phyloP scores from a whole-genome alignment of 1,140 invertebrate genomes.

The Drosophila biarmipes region DNA sequence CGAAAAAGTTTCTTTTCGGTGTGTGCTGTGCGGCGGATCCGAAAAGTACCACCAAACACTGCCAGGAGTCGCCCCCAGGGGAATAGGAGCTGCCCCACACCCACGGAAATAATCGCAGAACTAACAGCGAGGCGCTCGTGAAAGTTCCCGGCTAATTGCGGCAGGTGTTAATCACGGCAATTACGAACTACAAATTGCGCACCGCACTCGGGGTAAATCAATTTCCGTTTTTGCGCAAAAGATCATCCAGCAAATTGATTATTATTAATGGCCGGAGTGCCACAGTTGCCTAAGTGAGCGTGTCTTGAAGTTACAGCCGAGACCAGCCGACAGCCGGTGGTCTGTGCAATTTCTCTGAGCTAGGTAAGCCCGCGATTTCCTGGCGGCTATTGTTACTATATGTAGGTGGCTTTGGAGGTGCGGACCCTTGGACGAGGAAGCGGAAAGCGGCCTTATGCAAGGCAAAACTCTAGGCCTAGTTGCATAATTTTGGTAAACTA shows the following conservation, averaged over 20 bases:
- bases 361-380: constrained; percentile 38
- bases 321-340: constrained; percentile 1
- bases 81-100: constrained; percentile 4
- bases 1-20: constrained; percentile 81
- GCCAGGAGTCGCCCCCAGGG: constrained; percentile 24
- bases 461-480: constrained; percentile 19
- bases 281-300: constrained; percentile 64
- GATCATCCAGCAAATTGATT: constrained; percentile 53
- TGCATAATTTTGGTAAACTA: constrained; percentile 48
- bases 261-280: constrained; percentile 39
- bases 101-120: neutral
- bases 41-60: constrained; percentile 27
- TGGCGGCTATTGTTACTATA: constrained; percentile 21
- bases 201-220: constrained; percentile 61
- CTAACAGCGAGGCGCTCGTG: neutral
- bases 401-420: neutral
- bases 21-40: constrained; percentile 27
- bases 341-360: constrained; percentile 40
- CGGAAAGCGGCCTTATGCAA: constrained; percentile 53
- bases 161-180: constrained; percentile 62
- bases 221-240: constrained; percentile 64
- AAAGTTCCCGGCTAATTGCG: constrained; percentile 42
- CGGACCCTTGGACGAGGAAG: constrained; percentile 23
- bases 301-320: constrained; percentile 32
- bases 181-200: constrained; percentile 38